Conservation (phyloP, 2,113 vertebrate species). For the Toxostoma redivivum region DNA sequence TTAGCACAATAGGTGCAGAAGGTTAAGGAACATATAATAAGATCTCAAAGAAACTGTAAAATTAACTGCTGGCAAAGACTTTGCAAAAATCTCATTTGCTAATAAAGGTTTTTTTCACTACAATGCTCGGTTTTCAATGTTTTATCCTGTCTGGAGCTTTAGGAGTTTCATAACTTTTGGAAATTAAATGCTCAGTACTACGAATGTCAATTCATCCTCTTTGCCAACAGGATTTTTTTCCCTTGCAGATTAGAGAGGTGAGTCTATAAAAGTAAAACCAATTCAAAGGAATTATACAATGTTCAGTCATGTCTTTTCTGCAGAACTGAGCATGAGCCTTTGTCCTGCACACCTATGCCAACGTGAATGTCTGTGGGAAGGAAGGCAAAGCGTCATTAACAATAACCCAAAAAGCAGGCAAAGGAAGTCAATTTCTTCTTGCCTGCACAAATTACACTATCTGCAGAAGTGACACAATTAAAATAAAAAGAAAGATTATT, state of each 20-base stretch:
- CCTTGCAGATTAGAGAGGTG: neutral
- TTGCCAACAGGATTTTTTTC: neutral
- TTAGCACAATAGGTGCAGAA: conserved; percentile 89
- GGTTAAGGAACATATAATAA: conserved; percentile 78
- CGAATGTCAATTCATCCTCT: neutral
- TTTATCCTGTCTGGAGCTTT: neutral
- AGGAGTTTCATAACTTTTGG: neutral
- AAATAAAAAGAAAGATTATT: neutral
- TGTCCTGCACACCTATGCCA: neutral
- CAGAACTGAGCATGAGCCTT: neutral
- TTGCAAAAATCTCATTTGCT: neutral
- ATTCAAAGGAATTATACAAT: conserved; percentile 14
- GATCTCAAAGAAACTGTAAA: neutral
- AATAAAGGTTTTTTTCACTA: neutral
- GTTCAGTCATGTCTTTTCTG: neutral
- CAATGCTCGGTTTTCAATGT: neutral
- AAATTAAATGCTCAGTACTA: neutral
- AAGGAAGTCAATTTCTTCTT: neutral
- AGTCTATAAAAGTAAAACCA: conserved; percentile 20
- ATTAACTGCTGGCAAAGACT: neutral
- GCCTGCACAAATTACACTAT: neutral
- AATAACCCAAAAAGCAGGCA: neutral
- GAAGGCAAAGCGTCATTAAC: neutral
- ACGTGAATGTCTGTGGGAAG: neutral
- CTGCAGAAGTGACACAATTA: neutral